Evolutionary conservation across 1,140 invertebrate genomes (phyloP), one percentile per base, ranked within the genome.

Genomic region (Drosophila leontia): DNA sequence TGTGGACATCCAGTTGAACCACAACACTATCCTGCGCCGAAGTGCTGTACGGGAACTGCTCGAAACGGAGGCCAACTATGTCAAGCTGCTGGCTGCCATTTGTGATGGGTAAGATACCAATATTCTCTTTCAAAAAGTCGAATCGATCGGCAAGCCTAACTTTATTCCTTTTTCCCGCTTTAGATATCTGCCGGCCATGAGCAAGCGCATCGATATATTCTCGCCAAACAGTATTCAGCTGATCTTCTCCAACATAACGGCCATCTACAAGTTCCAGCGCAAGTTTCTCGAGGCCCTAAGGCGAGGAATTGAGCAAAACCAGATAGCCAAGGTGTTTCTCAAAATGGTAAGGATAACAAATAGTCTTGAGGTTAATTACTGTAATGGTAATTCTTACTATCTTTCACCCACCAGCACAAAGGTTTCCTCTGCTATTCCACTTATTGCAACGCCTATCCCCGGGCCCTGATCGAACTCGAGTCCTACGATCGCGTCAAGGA

Each of bases 381-480:
- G 6, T 29, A 1, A 29, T 29, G 26, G 26, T 2, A 19, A 7
- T 15, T 23, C 3, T 3, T 5, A 5, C 7, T 1, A n/a, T 26
- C 12, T 32, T 29, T n/a, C 11, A 26, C 34, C 75, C 35, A 58
- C 80, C 93, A 97, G 96, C 94, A 95, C 84, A 94, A 94, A 47
- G 95, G 95, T 34, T 98, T 98, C 92, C 95, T 96, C 74, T 96
- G 98, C 92, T 98, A 98, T 91, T 97, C 97, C 8, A 97, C 98
- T 59, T 98, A 98, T 83, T 98, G 97, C 86, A 98, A 98, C 93
- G 97, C 97, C 88, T 97, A 98, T 93, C 96, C 97, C 11, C 78
- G 92, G 47, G 92, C 92, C 13, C 71, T 93, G 11, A 91, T 93
- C 34, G 92, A 93, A 75, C 84, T 93, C 19, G 92, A 93, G 70